Evolutionary conservation across 2,888 invertebrate species (phyloP), one percentile per base, ranked within the genome.

Genomic region (Andrena minutula): DNA sequence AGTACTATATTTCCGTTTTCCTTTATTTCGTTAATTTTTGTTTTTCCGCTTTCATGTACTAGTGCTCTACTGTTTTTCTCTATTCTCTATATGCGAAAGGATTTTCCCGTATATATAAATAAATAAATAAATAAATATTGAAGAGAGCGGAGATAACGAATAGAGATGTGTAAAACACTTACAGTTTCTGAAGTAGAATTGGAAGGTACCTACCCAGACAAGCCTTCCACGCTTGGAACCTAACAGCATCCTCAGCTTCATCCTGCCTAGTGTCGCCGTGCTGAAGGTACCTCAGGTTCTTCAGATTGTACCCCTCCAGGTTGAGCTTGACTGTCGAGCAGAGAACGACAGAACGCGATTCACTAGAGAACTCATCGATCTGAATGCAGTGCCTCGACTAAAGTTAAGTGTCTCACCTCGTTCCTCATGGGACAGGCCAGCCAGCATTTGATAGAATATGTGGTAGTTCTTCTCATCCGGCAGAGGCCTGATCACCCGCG

Each of bases 381-480:
- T 16, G 41, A 4, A 5, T 16, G 41, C 8, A 16, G 20, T 68
- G 8, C 23, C 7, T 20, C 32, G 12, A 8, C 1, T 7, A 26
- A 60, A 16, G 16, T n/a, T 28, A 12, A 20, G 20, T 20, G 30
- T 16, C 26, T 65, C 91, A 95, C 96, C 95, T 93, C 97, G 95
- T 93, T 99, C 99, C 88, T 99, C 98, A 72, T 96, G 95, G 60
- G 97, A 96, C 32, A 99, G 95, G 0, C 99, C 99, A 23, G 98
- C 98, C 70, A 98, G 94, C 96, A 99, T 97, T 95, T 99, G 98
- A 95, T 99, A 99, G 95, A 99, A 99, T 91, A 99, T 98, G 94
- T 99, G 98, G 94, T 98, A 99, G 95, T 99, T 99, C 93, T 98
- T 98, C 94, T 99, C 99, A 91, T 97, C 96, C 20, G 97, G 96